These are phyloP conservation scores for Nicator chloris DNA, from an alignment of 2,113 vertebrate species.

Conservation along the genomic window DNA sequence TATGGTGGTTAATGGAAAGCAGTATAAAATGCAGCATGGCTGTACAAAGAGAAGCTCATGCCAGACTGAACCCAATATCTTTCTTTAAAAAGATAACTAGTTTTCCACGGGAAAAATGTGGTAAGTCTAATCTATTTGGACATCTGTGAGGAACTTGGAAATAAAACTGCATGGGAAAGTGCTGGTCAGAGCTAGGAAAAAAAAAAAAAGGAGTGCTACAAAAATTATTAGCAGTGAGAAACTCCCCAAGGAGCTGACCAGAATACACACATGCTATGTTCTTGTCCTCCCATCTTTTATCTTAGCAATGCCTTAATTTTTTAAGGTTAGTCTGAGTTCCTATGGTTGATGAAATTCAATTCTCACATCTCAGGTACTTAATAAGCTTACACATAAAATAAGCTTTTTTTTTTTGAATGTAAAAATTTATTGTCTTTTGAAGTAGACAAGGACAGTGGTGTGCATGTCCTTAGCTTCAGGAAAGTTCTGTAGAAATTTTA, in stretches of 20 bases:
- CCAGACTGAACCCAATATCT: constrained; percentile 6
- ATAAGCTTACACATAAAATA: not conserved
- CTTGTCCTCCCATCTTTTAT: not conserved
- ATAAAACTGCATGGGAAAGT: not conserved
- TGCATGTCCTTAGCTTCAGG: not conserved
- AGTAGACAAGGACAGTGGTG: not conserved
- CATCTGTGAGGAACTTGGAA: not conserved
- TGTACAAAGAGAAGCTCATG: not conserved
- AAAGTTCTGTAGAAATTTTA: not conserved
- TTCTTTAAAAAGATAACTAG: not conserved
- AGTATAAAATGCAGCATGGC: not conserved
- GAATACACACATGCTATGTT: not conserved
- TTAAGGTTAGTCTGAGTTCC: not conserved
- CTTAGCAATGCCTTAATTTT: not conserved
- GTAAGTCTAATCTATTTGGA: not conserved
- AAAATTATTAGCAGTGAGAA: not conserved
- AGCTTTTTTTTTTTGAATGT: not conserved
- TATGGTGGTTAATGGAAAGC: not conserved
- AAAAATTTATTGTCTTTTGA: not conserved
- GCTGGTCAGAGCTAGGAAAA: not conserved
- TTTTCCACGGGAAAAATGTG: not conserved
- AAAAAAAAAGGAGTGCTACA: not conserved
- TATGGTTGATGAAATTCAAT: not conserved
- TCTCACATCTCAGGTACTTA: not conserved
- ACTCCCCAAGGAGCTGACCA: not conserved